Base-by-base conservation (phyloP, 2,797 vertebrate genomes). In the Siniperca obscura region DNA sequence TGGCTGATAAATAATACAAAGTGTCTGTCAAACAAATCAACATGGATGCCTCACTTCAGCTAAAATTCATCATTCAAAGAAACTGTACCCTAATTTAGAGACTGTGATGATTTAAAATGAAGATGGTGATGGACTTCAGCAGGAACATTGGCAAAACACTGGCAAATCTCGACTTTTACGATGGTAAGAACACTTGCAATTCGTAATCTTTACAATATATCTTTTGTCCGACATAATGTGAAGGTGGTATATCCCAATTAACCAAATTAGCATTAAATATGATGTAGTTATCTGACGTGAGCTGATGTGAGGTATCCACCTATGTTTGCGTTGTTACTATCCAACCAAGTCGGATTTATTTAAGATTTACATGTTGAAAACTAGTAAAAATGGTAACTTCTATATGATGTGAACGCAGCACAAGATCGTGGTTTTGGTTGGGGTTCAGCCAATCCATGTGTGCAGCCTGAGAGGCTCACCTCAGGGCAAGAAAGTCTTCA, bases 401-500 rank as follows among this genome's bases (percentile, higher is more conserved):
- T 46, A 38, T 4, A 19, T 55, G 21, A 59, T 4, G 5, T 25
- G 25, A 52, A 75, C 14, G 30, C 22, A 22, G 64, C 17, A 34
- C 17, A 22, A 42, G 53, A 36, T 80, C 48, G 34, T 38, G 17
- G 38, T 67, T 38, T 53, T 48, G 55, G 16, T 40, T 50, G 25
- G 21, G 48, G 42, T 5, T 70, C 17, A 55, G 71, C 19, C 52
- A 71, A 57, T 50, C 22, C 59, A 50, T 76, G 30, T 56, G 55
- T 55, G 57, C 5, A 38, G 53, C 64, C 40, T 34, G 30, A 62
- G 40, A 70, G 46, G 22, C 40, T 71, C 22, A 38, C 17, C 42
- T 73, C 38, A 21, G 44, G 55, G 8, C 38, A 62, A 76, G 60
- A 75, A 55, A 70, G 40, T 60, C 74, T 70, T 61, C 50, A 68